phyloP scores from a whole-genome alignment of 2,797 vertebrate genomes.

The Hoplostethus atlanticus region DNA sequence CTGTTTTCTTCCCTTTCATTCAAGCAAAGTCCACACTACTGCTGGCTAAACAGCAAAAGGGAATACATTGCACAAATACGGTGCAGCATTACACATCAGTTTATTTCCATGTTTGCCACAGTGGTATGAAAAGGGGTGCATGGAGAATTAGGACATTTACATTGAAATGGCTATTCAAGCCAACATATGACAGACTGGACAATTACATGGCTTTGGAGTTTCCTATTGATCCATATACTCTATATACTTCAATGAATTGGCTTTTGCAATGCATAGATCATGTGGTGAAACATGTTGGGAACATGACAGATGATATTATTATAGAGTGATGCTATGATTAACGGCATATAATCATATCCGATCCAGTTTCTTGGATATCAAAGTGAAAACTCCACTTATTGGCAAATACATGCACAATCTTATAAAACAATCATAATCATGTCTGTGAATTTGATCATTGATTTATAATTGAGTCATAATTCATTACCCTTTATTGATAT shows the following conservation, averaged over 20 bases:
- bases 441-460: conserved; percentile 9
- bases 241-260: conserved; percentile 9
- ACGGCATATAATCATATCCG: neutral
- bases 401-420: neutral
- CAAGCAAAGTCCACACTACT: conserved; percentile 43
- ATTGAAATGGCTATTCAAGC: conserved; percentile 46
- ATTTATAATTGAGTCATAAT: neutral
- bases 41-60: conserved; percentile 32
- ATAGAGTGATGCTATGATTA: neutral
- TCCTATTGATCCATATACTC: conserved; percentile 33
- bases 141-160: conserved; percentile 41
- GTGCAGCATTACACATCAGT: conserved; percentile 49
- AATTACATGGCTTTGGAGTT: conserved; percentile 46
- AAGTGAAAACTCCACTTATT: neutral
- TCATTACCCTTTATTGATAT: neutral
- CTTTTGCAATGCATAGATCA: neutral
- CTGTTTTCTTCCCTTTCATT: conserved; percentile 51
- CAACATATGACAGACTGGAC: conserved; percentile 45
- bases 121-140: conserved; percentile 26
- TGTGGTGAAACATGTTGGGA: neutral
- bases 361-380: neutral
- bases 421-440: neutral
- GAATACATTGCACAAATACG: conserved; percentile 38
- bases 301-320: conserved; percentile 4
- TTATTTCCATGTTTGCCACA: conserved; percentile 60